Evolutionary conservation across 2,888 invertebrate genomes (phyloP), one percentile per base, ranked within the genome.

Genomic region (Lucinisca nassula): DNA sequence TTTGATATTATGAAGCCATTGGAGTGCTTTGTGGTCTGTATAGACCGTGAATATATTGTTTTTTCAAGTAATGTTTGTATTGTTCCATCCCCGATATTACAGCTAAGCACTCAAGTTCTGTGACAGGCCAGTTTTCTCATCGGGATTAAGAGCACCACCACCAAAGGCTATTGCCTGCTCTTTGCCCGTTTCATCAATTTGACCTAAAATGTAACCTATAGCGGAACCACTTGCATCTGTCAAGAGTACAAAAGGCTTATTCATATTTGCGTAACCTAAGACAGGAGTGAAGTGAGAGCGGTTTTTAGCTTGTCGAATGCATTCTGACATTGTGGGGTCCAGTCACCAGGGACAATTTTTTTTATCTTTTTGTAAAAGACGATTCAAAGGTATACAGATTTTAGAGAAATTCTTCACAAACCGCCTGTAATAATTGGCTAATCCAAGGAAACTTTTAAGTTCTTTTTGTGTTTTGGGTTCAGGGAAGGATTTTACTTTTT

Each of bases 351-450:
- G n/a, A n/a, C n/a, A n/a, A n/a, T n/a, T n/a, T 45, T 32, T 10
- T 30, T 87, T 72, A 55, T 92, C 95, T 51, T 85, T 83, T 81
- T 91, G 91, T 27, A 95, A 83, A 21, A 95, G 82, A 0, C 79
- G 51, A 83, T 96, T 93, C 12, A 96, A 82, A 0, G 95, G 95
- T 17, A 85, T 84, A 38, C 93, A 83, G 8, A 94, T 91, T 6
- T 86, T 51, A 0, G 95, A 82, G 10, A 95, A 88, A 30, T 93
- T 92, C 21, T 93, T 91, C 0, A 96, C 88, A 92, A 96, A 96
- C 78, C 93, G 93, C 8, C 94, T 92, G 86, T 96, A 96, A 91
- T 95, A 96, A 90, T 96, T 95, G 49, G 84, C 88, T 12, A 90
- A 55, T 3, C 91, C 90, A n/a, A 88, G 38, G 67, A 90, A 91